Evolutionary conservation across 1,140 invertebrate genomes (phyloP).

Genomic region (Cataglyphis hispanica): DNA sequence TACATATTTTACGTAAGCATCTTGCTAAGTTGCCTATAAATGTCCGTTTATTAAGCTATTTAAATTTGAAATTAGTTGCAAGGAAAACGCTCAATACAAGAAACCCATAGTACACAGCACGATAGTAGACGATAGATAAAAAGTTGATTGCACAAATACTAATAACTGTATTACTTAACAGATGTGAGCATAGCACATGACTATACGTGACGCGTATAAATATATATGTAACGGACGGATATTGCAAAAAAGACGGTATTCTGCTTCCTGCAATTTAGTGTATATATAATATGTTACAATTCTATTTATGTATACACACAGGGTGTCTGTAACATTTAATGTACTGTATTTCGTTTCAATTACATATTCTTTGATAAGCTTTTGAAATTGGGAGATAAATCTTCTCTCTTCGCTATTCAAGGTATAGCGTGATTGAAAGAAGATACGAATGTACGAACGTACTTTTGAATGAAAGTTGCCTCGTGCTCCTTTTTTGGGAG

Average conservation of each 20-base stretch:
- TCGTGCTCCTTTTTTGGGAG: conserved; percentile 39
- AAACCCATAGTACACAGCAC: conserved; percentile 2
- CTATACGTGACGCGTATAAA: not conserved
- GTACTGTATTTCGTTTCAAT: conserved; percentile 15
- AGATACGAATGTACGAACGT: not conserved
- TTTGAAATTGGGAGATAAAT: not conserved
- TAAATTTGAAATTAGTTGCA: conserved; percentile 22
- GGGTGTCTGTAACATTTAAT: not conserved
- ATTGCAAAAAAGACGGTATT: not conserved
- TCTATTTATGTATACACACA: conserved; percentile 40
- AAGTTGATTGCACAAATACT: conserved; percentile 38
- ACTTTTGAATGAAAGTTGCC: conserved; percentile 61
- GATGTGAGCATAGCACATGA: not conserved
- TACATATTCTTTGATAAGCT: conserved; percentile 27
- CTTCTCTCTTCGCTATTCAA: not conserved
- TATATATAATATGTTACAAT: not conserved
- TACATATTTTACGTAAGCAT: conserved; percentile 30
- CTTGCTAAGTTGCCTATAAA: conserved; percentile 8
- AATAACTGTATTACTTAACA: conserved; percentile 36
- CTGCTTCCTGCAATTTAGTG: conserved; percentile 19
- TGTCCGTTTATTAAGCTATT: conserved; percentile 16
- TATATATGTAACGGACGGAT: not conserved
- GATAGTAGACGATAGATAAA: not conserved
- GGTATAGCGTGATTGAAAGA: not conserved
- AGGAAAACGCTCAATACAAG: conserved; percentile 8